Percentiles rank a stretch among this genome's conserved stretches.
phyloP scores from a whole-genome alignment of 2,888 invertebrate species.

The Catocala sponsa region DNA sequence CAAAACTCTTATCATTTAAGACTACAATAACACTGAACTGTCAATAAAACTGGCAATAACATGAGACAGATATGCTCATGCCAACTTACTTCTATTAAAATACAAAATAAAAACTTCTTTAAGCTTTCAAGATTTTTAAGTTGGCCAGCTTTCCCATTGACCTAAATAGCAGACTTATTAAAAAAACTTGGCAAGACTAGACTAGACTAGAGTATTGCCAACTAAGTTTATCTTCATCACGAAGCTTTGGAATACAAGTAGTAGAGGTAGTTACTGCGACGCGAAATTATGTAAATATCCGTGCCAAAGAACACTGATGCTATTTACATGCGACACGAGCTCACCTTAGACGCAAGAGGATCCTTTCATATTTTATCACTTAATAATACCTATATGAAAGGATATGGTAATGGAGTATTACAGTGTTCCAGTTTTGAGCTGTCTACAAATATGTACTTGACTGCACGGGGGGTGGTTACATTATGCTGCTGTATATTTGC shows the following conservation, averaged over 20 bases:
- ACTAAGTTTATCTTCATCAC: slow-evolving; percentile 6
- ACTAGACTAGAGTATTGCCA: slow-evolving; percentile 12
- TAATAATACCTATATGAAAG: slow-evolving; percentile 4
- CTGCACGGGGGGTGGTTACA: no score
- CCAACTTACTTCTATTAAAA: slow-evolving; percentile 3
- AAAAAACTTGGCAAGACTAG: slow-evolving; percentile 16
- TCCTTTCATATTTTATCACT: slow-evolving; percentile 9
- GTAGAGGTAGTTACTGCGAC: slow-evolving; percentile 5
- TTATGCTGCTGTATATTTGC: no score
- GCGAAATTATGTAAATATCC: slow-evolving; percentile 14
- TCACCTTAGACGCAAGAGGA: not conserved
- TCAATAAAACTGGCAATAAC: no score
- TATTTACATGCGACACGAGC: slow-evolving; percentile 11
- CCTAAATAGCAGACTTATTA: slow-evolving; percentile 18
- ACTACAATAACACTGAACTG: no score
- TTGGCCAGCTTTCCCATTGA: slow-evolving; percentile 2
- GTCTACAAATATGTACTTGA: not conserved
- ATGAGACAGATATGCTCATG: not conserved
- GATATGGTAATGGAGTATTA: not conserved
- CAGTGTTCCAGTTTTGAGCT: not conserved
- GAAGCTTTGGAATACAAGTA: slow-evolving; percentile 5
- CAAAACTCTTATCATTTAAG: no score
- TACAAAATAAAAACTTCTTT: slow-evolving; percentile 3
- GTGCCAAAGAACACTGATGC: slow-evolving; percentile 6
- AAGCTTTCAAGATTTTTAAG: slow-evolving; percentile 7